Evolutionary conservation across 2,113 vertebrate genomes (phyloP).

Genomic region (Sinocyclocheilus rhinocerous): DNA sequence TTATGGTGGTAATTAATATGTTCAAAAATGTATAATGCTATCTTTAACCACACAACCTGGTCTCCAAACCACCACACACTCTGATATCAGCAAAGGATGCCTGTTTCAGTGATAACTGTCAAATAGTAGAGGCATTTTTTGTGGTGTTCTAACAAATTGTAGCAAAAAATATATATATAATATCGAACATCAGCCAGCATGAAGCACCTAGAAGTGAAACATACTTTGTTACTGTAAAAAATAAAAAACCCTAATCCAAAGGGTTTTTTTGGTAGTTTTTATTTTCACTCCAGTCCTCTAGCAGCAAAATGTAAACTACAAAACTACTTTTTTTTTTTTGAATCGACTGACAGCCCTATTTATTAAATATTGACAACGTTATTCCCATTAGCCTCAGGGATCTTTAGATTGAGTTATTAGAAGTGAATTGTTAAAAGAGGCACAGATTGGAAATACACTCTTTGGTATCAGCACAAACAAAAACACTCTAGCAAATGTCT

Average conservation of each 20-base stretch:
- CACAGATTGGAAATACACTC: conserved; percentile 2
- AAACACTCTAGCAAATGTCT: conserved; percentile 14
- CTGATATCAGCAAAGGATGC: background rate
- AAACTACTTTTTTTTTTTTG: background rate
- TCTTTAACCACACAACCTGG: conserved; percentile 1
- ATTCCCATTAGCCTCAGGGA: conserved; percentile 11
- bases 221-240: background rate
- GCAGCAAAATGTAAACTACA: background rate
- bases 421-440: background rate
- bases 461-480: conserved; percentile 6
- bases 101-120: background rate
- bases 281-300: background rate
- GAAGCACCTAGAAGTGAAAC: background rate
- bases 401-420: conserved; percentile 32
- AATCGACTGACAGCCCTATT: background rate
- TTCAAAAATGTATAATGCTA: background rate
- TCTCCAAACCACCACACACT: background rate
- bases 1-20: background rate
- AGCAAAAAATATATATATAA: background rate
- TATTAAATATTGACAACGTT: background rate
- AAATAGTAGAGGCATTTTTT: background rate
- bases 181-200: background rate
- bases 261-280: too few species aligned
- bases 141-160: background rate
- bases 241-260: too few species aligned